These are phyloP conservation scores for Coenonympha glycerion DNA, from an alignment of 2,888 invertebrate genomes.

Conservation along the genomic window DNA sequence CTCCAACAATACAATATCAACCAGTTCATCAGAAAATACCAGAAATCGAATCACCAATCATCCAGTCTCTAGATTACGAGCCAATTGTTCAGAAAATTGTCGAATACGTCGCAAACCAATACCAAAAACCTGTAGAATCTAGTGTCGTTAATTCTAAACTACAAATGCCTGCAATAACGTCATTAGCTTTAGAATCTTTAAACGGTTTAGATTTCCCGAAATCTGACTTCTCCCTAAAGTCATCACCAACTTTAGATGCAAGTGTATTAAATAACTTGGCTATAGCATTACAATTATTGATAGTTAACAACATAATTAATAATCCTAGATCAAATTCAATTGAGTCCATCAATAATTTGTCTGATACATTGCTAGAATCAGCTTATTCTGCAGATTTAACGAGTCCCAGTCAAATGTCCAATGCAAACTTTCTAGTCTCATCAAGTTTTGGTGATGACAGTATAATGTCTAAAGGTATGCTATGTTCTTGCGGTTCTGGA, in stretches of 20 bases:
- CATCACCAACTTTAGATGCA: slow-evolving; percentile 37
- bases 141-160: not conserved
- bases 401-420: slow-evolving; percentile 29
- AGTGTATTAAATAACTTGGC: slow-evolving; percentile 59
- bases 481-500: slow-evolving; percentile 23
- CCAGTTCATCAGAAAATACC: not conserved
- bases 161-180: not conserved
- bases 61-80: too few species aligned
- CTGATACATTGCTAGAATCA: slow-evolving; percentile 15
- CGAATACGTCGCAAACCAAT: too few species aligned
- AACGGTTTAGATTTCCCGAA: not conserved
- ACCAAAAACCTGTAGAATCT: too few species aligned
- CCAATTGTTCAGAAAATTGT: too few species aligned
- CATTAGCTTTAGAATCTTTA: not conserved
- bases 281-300: slow-evolving; percentile 55
- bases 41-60: not conserved
- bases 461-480: slow-evolving; percentile 23
- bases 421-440: slow-evolving; percentile 36
- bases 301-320: slow-evolving; percentile 55
- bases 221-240: slow-evolving; percentile 1
- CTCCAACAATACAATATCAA: too few species aligned
- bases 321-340: slow-evolving; percentile 33
- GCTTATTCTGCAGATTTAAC: not conserved
- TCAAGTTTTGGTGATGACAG: slow-evolving; percentile 32
- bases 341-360: slow-evolving; percentile 3